phyloP scores from a whole-genome alignment of 2,888 invertebrate species.

The Sphaeridia pumilis region DNA sequence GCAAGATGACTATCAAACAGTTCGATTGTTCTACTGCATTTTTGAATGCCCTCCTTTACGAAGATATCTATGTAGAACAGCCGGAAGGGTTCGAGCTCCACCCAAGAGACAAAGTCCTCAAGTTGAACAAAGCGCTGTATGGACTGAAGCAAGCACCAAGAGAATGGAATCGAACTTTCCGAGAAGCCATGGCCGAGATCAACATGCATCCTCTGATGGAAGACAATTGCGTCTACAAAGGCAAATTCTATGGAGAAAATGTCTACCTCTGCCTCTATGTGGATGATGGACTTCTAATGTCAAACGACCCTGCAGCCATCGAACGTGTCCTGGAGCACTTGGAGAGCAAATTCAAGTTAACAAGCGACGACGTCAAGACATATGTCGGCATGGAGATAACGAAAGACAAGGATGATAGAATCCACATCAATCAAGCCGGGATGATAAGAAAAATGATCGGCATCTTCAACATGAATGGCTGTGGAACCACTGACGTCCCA shows the following conservation, averaged over 20 bases:
- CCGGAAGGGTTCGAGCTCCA: slow-evolving; percentile 7
- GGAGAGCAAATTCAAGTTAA: not conserved
- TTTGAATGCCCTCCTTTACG: slow-evolving; percentile 7
- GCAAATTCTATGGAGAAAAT: not conserved
- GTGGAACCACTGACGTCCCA: not conserved
- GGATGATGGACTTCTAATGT: slow-evolving; percentile 23
- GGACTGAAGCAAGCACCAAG: slow-evolving; percentile 29
- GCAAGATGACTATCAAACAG: not conserved
- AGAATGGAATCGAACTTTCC: too few species aligned
- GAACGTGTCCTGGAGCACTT: not conserved
- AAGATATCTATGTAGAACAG: slow-evolving; percentile 12
- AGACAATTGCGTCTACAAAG: not conserved
- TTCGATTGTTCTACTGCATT: slow-evolving; percentile 18
- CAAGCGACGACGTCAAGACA: not conserved
- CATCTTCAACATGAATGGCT: not conserved
- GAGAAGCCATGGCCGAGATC: not conserved
- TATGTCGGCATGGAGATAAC: not conserved
- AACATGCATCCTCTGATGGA: not conserved
- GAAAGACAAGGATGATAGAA: not conserved
- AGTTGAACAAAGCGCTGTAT: slow-evolving; percentile 23
- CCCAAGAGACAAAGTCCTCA: slow-evolving; percentile 5
- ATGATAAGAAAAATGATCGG: not conserved
- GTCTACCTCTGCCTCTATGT: slow-evolving; percentile 7
- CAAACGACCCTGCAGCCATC: not conserved
- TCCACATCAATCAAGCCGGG: not conserved